Conservation (phyloP, 2,797 vertebrate genomes). For the Antrozous pallidus region DNA sequence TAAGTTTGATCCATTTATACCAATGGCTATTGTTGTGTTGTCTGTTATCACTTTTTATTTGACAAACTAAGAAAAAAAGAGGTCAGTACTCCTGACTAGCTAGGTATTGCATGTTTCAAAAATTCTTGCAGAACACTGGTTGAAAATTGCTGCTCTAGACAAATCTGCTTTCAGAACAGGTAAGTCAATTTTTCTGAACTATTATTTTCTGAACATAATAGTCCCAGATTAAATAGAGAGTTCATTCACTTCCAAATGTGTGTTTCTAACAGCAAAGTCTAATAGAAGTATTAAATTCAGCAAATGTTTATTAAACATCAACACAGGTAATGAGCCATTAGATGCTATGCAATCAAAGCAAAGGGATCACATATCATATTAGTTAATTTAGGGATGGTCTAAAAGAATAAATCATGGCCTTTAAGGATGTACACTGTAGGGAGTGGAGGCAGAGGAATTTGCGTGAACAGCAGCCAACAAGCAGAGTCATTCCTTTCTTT, state of each 20-base stretch:
- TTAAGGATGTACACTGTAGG: background rate
- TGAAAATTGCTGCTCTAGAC: background rate
- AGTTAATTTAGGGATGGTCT: background rate
- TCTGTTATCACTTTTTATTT: background rate
- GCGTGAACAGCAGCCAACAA: background rate
- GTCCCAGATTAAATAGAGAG: constrained; percentile 1
- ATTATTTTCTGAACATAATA: background rate
- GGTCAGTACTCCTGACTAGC: background rate
- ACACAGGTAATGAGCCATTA: background rate
- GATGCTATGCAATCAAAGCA: background rate
- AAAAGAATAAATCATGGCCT: background rate
- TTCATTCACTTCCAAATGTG: background rate
- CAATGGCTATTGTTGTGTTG: too few species aligned
- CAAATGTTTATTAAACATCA: background rate
- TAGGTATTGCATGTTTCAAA: background rate
- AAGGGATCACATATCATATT: background rate
- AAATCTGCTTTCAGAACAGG: constrained; percentile 26
- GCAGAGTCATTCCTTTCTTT: background rate
- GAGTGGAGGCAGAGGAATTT: background rate
- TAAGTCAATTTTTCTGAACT: background rate
- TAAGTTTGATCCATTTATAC: too few species aligned
- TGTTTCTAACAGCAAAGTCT: background rate
- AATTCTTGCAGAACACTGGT: background rate
- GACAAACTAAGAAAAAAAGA: background rate
- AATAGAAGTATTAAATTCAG: background rate